Base-by-base conservation (phyloP, 2,113 vertebrate species). In the Delphinus delphis region DNA sequence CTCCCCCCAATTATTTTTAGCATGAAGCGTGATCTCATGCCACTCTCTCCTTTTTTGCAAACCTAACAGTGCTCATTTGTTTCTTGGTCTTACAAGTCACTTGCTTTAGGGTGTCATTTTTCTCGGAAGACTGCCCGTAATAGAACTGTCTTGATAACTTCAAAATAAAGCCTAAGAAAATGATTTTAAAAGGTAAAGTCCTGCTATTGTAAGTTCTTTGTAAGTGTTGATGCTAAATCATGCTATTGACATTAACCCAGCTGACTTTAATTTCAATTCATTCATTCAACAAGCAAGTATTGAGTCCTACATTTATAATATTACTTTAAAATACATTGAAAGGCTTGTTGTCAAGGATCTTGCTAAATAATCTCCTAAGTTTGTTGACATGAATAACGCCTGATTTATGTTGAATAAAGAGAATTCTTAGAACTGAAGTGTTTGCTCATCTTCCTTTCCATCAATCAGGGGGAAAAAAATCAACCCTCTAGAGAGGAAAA, bases 141-240 rank as follows among this genome's bases (percentile, higher is more conserved):
- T 13, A 90, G 33, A 91, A 65, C 20, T 73, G 12, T 18, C 58
- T 77, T 65, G 33, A 33, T 50, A 60, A 65, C 41, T 88, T 50
- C 88, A 96, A 92, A 95, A 83, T 62, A 85, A 88, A 90, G 84
- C 1, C 55, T 20, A 58, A 44, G 41, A 90, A 97, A 87, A 44
- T 11, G 31, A 44, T 58, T 65, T 88, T 83, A 53, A 77, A 80
- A 55, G 13, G 47, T 68, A 74, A 85, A 73, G 88, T 0, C 3
- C 25, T 67, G 38, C 55, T 85, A n/a, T 92, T 88, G 76, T n/a
- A 87, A 53, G 23, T 87, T 73, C 74, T 62, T 96, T 6, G 8
- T 38, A 90, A 62, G 68, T 63, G 14, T 21, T 53, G 44, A 33
- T 15, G 36, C 13, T 28, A 97, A 79, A 73, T 71, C 28, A 23